Conservation (phyloP, 2,888 invertebrate genomes). For the Drosophila crucigera region DNA sequence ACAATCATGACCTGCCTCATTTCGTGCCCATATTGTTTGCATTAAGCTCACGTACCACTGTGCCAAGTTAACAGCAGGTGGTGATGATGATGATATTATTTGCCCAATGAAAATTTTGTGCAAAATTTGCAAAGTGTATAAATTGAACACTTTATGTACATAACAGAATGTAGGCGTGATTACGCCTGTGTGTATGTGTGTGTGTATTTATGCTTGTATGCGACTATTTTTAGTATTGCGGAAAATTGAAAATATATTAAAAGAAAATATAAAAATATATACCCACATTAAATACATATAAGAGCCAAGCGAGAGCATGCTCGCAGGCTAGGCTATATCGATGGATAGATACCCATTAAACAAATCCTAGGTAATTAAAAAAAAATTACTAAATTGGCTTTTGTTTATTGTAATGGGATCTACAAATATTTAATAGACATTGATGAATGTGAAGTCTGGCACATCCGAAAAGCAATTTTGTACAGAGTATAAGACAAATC, state of each 20-base stretch:
- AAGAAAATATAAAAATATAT: slow-evolving; percentile 42
- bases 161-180: slow-evolving; percentile 23
- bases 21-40: slow-evolving; percentile 16
- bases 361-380: neutral
- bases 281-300: slow-evolving; percentile 1
- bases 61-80: slow-evolving; percentile 62
- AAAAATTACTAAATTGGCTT: neutral
- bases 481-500: slow-evolving; percentile 18
- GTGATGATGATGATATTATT: slow-evolving; percentile 56
- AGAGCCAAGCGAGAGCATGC: neutral
- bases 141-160: slow-evolving; percentile 55
- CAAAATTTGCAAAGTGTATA: slow-evolving; percentile 69
- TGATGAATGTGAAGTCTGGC: neutral
- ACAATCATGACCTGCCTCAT: slow-evolving; percentile 44
- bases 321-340: neutral
- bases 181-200: slow-evolving; percentile 18
- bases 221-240: slow-evolving; percentile 53
- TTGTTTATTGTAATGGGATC: neutral
- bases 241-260: slow-evolving; percentile 59
- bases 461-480: neutral
- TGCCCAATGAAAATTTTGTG: slow-evolving; percentile 47
- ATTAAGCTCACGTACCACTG: slow-evolving; percentile 23
- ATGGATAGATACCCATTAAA: slow-evolving; percentile 2
- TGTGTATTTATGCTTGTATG: slow-evolving; percentile 36
- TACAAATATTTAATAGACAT: neutral